Evolutionary conservation across 2,888 invertebrate species (phyloP).

Genomic region (Amiota mariae): DNA sequence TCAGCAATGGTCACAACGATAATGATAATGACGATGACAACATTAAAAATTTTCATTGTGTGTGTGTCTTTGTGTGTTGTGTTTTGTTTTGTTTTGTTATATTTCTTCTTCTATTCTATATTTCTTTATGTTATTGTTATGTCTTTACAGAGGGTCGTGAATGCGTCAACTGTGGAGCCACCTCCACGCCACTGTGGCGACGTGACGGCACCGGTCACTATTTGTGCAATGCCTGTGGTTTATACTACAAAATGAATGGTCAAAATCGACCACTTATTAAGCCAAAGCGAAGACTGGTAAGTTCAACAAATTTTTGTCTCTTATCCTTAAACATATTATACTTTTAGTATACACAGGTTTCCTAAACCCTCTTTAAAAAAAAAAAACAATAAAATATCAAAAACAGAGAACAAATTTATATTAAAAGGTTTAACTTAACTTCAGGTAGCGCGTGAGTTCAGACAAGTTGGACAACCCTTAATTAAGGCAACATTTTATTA

Average conservation of each 20-base stretch:
- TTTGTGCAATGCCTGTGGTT: slow-evolving; percentile 98
- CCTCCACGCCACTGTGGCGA: slow-evolving; percentile 96
- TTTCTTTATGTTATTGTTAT: slow-evolving; percentile 19
- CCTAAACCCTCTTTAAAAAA: background rate
- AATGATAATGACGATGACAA: background rate
- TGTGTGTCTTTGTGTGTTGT: background rate
- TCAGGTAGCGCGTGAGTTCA: background rate
- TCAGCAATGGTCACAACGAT: no score
- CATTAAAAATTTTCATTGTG: background rate
- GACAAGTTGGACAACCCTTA: slow-evolving; percentile 22
- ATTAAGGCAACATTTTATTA: slow-evolving; percentile 8
- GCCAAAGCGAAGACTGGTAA: slow-evolving; percentile 99
- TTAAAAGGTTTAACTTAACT: slow-evolving; percentile 12
- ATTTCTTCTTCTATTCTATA: slow-evolving; percentile 3
- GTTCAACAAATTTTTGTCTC: slow-evolving; percentile 73
- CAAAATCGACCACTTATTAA: slow-evolving; percentile 98
- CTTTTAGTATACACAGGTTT: background rate
- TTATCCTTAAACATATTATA: background rate
- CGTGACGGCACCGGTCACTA: slow-evolving; percentile 98
- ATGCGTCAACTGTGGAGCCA: slow-evolving; percentile 99
- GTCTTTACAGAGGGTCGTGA: slow-evolving; percentile 89
- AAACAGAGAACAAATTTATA: background rate
- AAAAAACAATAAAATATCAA: background rate
- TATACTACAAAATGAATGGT: slow-evolving; percentile 99
- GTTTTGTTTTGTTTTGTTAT: slow-evolving; percentile 16